phyloP scores from a whole-genome alignment of 2,797 vertebrate genomes.

The Acridotheres tristis region DNA sequence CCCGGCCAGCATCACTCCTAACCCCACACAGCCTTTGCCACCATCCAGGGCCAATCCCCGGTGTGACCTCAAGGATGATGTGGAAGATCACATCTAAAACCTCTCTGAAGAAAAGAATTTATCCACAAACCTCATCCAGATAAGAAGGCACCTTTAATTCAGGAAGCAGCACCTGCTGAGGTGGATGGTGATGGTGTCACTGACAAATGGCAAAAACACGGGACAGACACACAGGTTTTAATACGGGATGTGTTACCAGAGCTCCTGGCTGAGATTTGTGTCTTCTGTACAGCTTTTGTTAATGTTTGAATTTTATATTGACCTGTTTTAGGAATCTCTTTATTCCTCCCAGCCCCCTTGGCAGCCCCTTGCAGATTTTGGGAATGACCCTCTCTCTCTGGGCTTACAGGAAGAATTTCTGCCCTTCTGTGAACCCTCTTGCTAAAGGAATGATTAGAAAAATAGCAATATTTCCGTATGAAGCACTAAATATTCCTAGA shows the following conservation, averaged over 20 bases:
- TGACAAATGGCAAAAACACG: neutral
- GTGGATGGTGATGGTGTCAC: neutral
- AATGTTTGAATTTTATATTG: neutral
- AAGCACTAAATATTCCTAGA: neutral
- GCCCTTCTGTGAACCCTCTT: neutral
- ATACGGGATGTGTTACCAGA: neutral
- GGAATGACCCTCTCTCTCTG: neutral
- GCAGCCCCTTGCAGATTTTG: neutral
- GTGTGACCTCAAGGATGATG: neutral
- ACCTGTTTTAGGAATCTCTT: neutral
- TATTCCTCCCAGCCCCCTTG: neutral
- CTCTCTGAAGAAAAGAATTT: neutral
- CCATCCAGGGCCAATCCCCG: fast-evolving
- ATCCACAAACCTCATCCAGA: neutral
- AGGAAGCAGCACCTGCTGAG: neutral
- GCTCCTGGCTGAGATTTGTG: neutral
- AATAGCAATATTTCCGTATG: neutral
- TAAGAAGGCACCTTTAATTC: neutral
- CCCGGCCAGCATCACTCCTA: fast-evolving
- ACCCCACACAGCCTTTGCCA: neutral
- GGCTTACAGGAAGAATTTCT: neutral
- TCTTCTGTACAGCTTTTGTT: neutral
- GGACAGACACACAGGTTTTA: neutral
- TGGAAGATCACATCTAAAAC: neutral
- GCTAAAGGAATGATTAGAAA: neutral